Base-by-base conservation (phyloP, 2,113 vertebrate species). In the Paramisgurnus dabryanus region DNA sequence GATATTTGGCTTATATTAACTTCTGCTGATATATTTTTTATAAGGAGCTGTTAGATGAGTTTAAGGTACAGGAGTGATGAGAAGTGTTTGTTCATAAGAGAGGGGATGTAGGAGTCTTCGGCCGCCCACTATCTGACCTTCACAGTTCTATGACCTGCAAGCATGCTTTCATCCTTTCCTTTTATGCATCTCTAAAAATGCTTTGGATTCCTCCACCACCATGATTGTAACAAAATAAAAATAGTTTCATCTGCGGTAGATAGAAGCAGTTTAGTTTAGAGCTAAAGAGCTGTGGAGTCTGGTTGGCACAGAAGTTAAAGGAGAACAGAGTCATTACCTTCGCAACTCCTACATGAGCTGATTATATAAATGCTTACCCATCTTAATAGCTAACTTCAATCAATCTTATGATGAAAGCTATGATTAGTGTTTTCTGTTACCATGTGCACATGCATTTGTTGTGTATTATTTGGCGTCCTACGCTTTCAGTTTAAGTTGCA, bases 321-420 rank as follows among this genome's bases (percentile, higher is more conserved):
- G 11, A 66, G 49, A 67, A 45, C 17, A 13, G 39, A 12, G 71
- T 15, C 55, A n/a, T 27, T 4, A 27, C 40, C 12, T 41, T 11
- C 72, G 40, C 34, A 45, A 11, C 58, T 34, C 53, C 45, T 58
- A 13, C 55, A n/a, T 41, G 80, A 64, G 57, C 57, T 53, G 57
- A 58, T 83, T 76, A 76, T 65, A 50, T 70, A 63, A 80, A 76
- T 76, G 65, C 65, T 57, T 39, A 13, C n/a, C 73, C 27, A 47
- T 66, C 22, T 22, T 67, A 18, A 58, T 40, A 49, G 12, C 50
- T 53, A 53, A 34, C 27, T 34, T 34, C 27, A 34, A 34, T 34
- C 27, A 34, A 34, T 34, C 27, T 34, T 6, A 10, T 47, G 7
- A 47, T 7, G 45, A 47, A 47, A 47, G 45, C 45, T 47, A 2